Percentiles rank a stretch among this genome's conserved stretches.
These are phyloP conservation scores for Schizopygopsis malacanthus DNA, from an alignment of 2,797 vertebrate species.

Conservation along the genomic window DNA sequence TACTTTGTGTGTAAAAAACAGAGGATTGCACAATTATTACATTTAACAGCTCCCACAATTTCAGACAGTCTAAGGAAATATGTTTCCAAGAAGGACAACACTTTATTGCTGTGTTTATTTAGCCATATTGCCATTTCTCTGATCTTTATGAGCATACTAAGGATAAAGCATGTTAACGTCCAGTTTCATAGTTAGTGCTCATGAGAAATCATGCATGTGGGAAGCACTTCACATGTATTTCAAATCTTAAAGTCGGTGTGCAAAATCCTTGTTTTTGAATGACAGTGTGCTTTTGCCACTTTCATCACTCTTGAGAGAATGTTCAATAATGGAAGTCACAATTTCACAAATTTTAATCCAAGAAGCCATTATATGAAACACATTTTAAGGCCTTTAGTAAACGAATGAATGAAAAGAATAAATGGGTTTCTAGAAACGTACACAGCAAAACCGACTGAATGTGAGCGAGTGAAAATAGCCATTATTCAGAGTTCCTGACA, in stretches of 20 bases:
- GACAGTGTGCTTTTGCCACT: neutral
- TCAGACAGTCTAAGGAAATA: neutral
- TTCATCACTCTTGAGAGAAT: neutral
- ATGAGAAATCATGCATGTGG: neutral
- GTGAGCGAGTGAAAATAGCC: neutral
- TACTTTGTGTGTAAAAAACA: neutral
- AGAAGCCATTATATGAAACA: neutral
- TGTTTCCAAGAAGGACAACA: neutral
- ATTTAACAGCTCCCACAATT: conserved; percentile 9
- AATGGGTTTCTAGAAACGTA: neutral
- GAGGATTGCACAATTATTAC: neutral
- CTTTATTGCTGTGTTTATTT: conserved; percentile 17
- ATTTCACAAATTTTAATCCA: conserved; percentile 2
- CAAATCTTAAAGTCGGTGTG: neutral
- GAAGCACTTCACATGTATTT: neutral
- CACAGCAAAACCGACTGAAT: neutral
- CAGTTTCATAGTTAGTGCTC: neutral
- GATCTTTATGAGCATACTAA: conserved; percentile 22
- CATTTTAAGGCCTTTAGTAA: neutral
- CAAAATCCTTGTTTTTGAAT: too few species aligned
- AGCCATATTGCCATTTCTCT: neutral
- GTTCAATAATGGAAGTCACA: neutral
- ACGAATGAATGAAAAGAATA: neutral
- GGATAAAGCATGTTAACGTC: neutral
- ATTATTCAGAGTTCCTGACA: conserved; percentile 24